Base-by-base conservation (phyloP, 2,797 vertebrate genomes). In the Discoglossus pictus region DNA sequence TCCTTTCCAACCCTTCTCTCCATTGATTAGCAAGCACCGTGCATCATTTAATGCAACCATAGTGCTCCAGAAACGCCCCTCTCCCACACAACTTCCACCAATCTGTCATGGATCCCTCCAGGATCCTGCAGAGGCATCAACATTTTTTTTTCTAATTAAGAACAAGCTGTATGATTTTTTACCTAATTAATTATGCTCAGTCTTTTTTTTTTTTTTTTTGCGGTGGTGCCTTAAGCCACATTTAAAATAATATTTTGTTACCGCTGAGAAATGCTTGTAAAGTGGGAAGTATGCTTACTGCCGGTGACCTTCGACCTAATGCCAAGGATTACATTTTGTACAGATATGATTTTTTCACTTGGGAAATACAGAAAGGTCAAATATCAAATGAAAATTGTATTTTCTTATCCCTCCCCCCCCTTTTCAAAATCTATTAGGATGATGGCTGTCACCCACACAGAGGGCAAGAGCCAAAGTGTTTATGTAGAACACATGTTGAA, bases 281-380 rank as follows among this genome's bases (percentile, higher is more conserved):
- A 40, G 18, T 38, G 21, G 62, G 18, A 20, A 48, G 18, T 52
- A 63, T 65, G 59, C 60, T 4, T 17, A 23, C 18, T 21, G 54
- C 31, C 54, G 55, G 24, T 12, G 35, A 74, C 66, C 65, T 64
- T 58, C 68, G 48, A 51, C 62, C 63, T n/a, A 1, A 12, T 40
- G 65, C 27, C 70, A 68, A 61, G 65, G 72, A 77, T 75, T 66
- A 70, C 58, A 73, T 71, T 75, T 67, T 67, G 39, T 52, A 62
- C 74, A 65, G 48, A 68, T 56, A 61, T 68, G 50, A n/a, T 64
- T 67, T 58, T 76, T 65, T 61, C 71, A 47, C 72, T 34, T 17
- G 71, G 73, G 73, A 75, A 73, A 75, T 77, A 65, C 64, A 53
- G 13, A 73, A 75, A 73, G 71, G 63, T 77, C 73, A 65, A 53